Evolutionary conservation across 2,888 invertebrate genomes (phyloP).

Genomic region (Macropis europaea): DNA sequence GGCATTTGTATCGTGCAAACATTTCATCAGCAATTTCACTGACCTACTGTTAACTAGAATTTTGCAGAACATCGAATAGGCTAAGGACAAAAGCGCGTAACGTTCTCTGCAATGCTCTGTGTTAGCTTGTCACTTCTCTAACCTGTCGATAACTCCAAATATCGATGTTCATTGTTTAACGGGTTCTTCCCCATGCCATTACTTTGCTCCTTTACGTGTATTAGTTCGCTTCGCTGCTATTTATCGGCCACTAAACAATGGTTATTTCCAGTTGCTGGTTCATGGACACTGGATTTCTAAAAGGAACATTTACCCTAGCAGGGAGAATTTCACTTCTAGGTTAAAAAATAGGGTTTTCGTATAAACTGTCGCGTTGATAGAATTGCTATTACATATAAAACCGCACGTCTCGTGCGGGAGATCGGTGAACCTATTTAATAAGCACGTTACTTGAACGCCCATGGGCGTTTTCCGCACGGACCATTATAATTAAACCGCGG

Average conservation of each 20-base stretch:
- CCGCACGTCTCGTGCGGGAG: too few relatives aligned
- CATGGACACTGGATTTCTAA: neutral
- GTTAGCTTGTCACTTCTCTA: neutral
- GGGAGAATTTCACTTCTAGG: neutral
- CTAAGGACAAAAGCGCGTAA: neutral
- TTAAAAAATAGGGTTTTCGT: too few relatives aligned
- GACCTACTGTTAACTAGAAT: too few relatives aligned
- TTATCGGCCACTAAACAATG: conserved; percentile 25
- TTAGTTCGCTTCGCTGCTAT: conserved; percentile 14
- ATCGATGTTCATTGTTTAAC: conserved; percentile 32
- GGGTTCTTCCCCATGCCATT: conserved; percentile 5
- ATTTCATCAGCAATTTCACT: too few relatives aligned
- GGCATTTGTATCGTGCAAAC: too few relatives aligned
- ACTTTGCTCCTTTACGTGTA: conserved; percentile 18
- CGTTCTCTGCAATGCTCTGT: neutral
- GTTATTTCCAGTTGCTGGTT: conserved; percentile 12
- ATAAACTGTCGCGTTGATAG: too few relatives aligned
- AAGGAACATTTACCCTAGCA: neutral
- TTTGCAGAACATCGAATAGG: too few relatives aligned
- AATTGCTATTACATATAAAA: too few relatives aligned
- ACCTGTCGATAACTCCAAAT: conserved; percentile 27
- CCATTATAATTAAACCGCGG: too few relatives aligned
- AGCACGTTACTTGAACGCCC: too few relatives aligned
- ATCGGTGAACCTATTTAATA: too few relatives aligned
- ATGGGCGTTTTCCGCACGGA: too few relatives aligned